Conservation (phyloP, 2,888 invertebrate genomes). For the Standfussiana lucernea region DNA sequence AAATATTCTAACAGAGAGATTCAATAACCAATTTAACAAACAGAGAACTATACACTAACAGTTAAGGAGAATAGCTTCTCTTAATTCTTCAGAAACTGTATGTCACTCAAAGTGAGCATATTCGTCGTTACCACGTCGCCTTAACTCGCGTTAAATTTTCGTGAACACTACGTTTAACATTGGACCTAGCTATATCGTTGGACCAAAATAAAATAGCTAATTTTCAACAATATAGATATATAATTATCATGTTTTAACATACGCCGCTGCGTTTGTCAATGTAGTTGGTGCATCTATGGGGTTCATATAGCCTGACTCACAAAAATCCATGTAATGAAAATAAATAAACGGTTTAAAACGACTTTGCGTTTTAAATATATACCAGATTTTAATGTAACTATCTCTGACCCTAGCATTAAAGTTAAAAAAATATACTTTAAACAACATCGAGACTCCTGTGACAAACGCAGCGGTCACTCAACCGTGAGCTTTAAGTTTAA, state of each 20-base stretch:
- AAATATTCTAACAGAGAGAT: constrained; percentile 47
- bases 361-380: constrained; percentile 17
- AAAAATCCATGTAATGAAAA: constrained; percentile 25
- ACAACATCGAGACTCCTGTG: constrained; percentile 27
- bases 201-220: constrained; percentile 89
- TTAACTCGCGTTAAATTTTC: constrained; percentile 73
- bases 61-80: constrained; percentile 7
- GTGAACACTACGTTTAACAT: constrained; percentile 84
- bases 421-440: constrained; percentile 63
- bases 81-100: constrained; percentile 65
- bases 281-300: constrained; percentile 42
- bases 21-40: constrained; percentile 35
- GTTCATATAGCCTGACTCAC: constrained; percentile 41
- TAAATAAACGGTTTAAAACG: constrained; percentile 27
- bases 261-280: constrained; percentile 66
- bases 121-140: constrained; percentile 69
- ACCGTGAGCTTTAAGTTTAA: constrained; percentile 57
- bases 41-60: constrained; percentile 37
- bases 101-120: constrained; percentile 58
- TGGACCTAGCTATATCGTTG: constrained; percentile 83
- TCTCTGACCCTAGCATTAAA: constrained; percentile 15
- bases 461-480: constrained; percentile 59
- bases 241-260: constrained; percentile 79
- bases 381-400: constrained; percentile 17
- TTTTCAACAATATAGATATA: constrained; percentile 87